Conservation (phyloP, 2,797 vertebrate genomes). For the Chelon labrosus region DNA sequence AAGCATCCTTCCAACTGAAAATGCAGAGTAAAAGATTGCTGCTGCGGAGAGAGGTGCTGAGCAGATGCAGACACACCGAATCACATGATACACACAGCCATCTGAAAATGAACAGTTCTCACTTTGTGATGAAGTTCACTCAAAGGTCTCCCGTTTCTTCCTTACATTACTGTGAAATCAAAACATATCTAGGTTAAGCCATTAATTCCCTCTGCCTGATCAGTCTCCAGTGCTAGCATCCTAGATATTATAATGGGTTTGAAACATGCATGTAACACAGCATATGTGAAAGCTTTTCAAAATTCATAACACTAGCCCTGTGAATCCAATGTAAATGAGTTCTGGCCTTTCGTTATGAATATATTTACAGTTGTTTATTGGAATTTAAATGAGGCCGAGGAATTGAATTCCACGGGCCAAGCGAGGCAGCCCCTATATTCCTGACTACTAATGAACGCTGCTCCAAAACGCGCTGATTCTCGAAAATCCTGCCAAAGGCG, state of each 20-base stretch:
- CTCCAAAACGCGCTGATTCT: constrained; percentile 45
- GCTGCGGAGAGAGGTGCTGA: constrained; percentile 5
- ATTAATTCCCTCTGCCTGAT: neutral
- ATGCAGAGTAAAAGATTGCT: constrained; percentile 4
- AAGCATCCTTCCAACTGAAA: neutral
- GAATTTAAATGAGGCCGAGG: constrained; percentile 64
- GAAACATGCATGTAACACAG: constrained; percentile 31
- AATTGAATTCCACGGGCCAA: constrained; percentile 60
- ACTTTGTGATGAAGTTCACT: constrained; percentile 11
- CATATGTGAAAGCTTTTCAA: constrained; percentile 26
- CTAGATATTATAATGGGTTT: neutral
- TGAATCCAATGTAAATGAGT: constrained; percentile 55
- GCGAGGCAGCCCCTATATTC: constrained; percentile 50
- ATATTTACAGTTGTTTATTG: constrained; percentile 68
- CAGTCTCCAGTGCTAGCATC: neutral
- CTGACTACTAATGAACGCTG: constrained; percentile 60
- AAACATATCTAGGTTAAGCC: neutral
- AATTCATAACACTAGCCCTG: constrained; percentile 31
- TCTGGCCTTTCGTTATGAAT: constrained; percentile 62
- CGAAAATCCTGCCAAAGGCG: constrained; percentile 63
- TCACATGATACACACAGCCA: neutral
- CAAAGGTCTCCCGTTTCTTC: constrained; percentile 16
- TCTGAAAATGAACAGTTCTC: constrained; percentile 5
- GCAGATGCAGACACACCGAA: neutral
- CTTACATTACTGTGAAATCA: constrained; percentile 25